Evolutionary conservation across 2,113 vertebrate genomes (phyloP).

Genomic region (Coryphaenoides rupestris): DNA sequence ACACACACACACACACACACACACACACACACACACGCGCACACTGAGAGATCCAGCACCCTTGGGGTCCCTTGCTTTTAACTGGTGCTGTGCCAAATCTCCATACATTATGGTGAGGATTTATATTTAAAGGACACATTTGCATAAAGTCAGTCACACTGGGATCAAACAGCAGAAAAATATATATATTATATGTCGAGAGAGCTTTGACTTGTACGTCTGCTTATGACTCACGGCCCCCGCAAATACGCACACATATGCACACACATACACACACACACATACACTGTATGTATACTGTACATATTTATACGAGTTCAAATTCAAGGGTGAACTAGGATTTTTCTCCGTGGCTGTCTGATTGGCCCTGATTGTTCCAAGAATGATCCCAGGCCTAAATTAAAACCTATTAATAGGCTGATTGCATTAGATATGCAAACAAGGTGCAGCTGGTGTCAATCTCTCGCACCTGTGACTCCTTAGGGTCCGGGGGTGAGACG

Average conservation of each 20-base stretch:
- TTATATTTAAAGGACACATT: slow-evolving; percentile 63
- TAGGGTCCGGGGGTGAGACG: slow-evolving; percentile 32
- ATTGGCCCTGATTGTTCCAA: slow-evolving; percentile 15
- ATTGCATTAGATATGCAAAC: slow-evolving; percentile 64
- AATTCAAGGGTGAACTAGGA: too few relatives aligned
- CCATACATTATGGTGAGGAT: slow-evolving; percentile 64
- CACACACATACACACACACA: slow-evolving; percentile 12
- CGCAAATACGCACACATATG: slow-evolving; percentile 1
- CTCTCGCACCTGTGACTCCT: slow-evolving; percentile 54
- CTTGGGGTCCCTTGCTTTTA: slow-evolving; percentile 60
- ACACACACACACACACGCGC: background rate
- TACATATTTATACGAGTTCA: too few relatives aligned
- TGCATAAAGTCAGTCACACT: slow-evolving; percentile 59
- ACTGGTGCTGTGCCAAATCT: slow-evolving; percentile 56
- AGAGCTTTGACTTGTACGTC: slow-evolving; percentile 38
- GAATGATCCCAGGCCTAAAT: slow-evolving; percentile 41
- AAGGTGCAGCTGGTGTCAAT: slow-evolving; percentile 52
- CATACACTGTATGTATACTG: background rate
- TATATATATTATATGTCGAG: slow-evolving; percentile 39
- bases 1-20: slow-evolving; percentile 33
- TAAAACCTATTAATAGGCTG: slow-evolving; percentile 41
- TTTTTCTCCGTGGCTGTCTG: background rate
- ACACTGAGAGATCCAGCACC: slow-evolving; percentile 42
- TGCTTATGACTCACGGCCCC: slow-evolving; percentile 10
- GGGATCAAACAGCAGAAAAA: slow-evolving; percentile 45